Conservation (phyloP, 2,888 invertebrate genomes). For the Elaeidobius kamerunicus region DNA sequence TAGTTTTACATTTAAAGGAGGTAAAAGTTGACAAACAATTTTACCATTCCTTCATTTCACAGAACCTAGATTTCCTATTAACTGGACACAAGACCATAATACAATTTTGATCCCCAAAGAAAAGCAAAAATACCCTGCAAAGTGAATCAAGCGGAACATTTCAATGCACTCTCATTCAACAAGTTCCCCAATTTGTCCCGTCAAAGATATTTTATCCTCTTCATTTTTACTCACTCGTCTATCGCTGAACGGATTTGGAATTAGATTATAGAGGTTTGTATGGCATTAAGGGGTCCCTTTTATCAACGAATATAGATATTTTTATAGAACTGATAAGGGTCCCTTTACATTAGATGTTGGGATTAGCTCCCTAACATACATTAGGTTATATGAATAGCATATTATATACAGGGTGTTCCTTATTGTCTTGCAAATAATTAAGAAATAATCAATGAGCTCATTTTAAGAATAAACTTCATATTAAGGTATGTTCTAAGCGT, state of each 20-base stretch:
- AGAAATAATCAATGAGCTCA: too few relatives aligned
- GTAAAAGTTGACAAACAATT: too few relatives aligned
- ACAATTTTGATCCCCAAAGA: conserved; percentile 15
- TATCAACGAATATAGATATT: conserved; percentile 12
- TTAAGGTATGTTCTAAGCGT: too few relatives aligned
- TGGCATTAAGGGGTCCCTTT: conserved; percentile 16
- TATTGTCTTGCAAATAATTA: too few relatives aligned
- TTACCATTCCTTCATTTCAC: too few relatives aligned
- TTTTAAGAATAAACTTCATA: too few relatives aligned
- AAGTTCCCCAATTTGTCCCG: conserved; percentile 20
- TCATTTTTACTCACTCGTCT: conserved; percentile 20
- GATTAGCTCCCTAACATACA: not conserved
- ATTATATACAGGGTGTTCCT: too few relatives aligned
- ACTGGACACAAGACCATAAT: conserved; percentile 9
- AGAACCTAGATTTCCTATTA: conserved; percentile 5
- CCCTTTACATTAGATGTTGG: conserved; percentile 1
- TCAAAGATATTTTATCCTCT: conserved; percentile 24
- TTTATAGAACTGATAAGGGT: conserved; percentile 10
- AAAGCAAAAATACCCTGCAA: conserved; percentile 15
- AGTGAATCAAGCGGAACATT: conserved; percentile 21
- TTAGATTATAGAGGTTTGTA: conserved; percentile 24
- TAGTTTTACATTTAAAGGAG: too few relatives aligned
- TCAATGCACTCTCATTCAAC: conserved; percentile 21
- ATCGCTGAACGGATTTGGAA: conserved; percentile 24
- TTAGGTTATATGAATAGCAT: too few relatives aligned